These are phyloP conservation scores for Caracal caracal DNA, from an alignment of 2,113 vertebrate species.

Conservation along the genomic window DNA sequence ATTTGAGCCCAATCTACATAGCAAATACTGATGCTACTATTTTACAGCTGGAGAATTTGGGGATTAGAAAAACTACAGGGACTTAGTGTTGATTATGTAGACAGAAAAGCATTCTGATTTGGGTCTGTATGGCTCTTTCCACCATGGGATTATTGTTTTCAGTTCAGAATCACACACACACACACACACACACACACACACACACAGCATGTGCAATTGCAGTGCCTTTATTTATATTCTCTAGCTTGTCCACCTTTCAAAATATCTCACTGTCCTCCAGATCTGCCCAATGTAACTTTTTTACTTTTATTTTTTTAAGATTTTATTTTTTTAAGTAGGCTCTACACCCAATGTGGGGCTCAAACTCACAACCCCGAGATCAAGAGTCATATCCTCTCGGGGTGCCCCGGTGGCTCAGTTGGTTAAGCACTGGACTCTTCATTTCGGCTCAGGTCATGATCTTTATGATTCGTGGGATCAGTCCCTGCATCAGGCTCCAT, in stretches of 20 bases:
- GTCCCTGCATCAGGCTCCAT: too few species aligned
- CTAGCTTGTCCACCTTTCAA: not conserved
- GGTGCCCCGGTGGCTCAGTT: too few species aligned
- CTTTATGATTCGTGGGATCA: too few species aligned
- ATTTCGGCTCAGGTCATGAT: too few species aligned
- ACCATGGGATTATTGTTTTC: not conserved
- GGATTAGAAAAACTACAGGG: not conserved
- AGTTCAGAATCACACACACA: not conserved
- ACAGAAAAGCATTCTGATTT: constrained; percentile 15
- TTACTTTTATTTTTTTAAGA: not conserved
- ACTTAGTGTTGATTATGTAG: not conserved
- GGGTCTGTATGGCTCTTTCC: not conserved
- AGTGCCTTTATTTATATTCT: not conserved
- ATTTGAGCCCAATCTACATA: not conserved
- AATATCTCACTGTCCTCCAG: not conserved
- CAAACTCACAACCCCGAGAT: not conserved
- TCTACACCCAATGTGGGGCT: not conserved
- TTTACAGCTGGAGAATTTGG: not conserved
- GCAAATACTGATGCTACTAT: not conserved
- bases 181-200: not conserved
- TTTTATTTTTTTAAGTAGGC: not conserved
- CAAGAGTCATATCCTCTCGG: not conserved
- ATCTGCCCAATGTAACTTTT: not conserved
- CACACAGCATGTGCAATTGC: not conserved
- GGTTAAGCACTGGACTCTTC: too few species aligned